A percentile compares a stretch with the other conserved stretches of the same genome.
Evolutionary conservation across 2,888 invertebrate species (phyloP).

Genomic region (Habrosyne pyritoides): DNA sequence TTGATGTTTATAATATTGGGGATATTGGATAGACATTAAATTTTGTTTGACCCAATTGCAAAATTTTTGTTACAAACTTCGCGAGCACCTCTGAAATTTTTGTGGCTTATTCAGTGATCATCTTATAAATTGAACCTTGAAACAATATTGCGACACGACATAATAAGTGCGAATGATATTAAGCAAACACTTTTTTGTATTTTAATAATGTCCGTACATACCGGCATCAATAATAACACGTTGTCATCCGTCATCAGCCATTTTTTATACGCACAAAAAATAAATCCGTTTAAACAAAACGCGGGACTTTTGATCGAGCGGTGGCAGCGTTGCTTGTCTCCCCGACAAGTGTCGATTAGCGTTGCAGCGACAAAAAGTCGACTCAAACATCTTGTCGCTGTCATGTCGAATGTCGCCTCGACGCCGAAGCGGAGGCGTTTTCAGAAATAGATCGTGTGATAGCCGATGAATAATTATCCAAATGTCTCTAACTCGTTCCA

Average conservation of each 20-base stretch:
- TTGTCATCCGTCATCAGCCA: constrained; percentile 47
- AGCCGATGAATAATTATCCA: constrained; percentile 69
- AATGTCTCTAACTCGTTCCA: constrained; percentile 38
- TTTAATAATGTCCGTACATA: constrained; percentile 27
- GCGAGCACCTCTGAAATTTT: neutral
- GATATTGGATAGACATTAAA: neutral
- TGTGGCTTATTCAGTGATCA: neutral
- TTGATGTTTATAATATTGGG: constrained; percentile 6
- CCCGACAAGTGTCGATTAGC: constrained; percentile 70
- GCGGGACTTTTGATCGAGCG: constrained; percentile 57
- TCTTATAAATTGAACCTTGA: neutral
- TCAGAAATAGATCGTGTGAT: constrained; percentile 60
- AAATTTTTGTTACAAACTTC: neutral
- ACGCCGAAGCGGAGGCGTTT: constrained; percentile 48
- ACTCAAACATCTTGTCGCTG: constrained; percentile 65
- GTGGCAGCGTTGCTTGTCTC: constrained; percentile 28
- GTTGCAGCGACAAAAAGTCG: constrained; percentile 58
- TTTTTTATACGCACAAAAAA: constrained; percentile 36
- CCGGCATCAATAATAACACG: constrained; percentile 52
- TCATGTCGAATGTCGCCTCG: constrained; percentile 57
- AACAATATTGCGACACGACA: too few species aligned
- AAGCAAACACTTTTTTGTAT: neutral
- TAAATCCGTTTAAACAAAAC: constrained; percentile 24
- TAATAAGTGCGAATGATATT: neutral
- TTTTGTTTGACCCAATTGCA: neutral